Evolutionary conservation across 2,113 vertebrate species (phyloP), one percentile per base, ranked within the genome.

Genomic region (Meriones unguiculatus): DNA sequence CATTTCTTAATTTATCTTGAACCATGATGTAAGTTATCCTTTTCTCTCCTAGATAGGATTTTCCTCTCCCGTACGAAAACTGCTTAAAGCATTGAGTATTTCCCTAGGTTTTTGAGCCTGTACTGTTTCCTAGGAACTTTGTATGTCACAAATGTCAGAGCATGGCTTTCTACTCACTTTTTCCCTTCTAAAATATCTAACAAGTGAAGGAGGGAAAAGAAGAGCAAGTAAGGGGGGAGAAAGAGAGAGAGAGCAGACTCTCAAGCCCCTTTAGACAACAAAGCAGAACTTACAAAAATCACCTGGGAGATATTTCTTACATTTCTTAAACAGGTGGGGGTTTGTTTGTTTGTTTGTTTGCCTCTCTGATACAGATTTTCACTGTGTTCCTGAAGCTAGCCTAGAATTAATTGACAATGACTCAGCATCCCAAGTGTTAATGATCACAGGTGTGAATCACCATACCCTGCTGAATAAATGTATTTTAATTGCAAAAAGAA

Each of bases 51-150:
- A 94, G 24, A 67, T 20, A 78, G 18, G 20, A 86, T 72, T 94
- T 87, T 95, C 85, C 52, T 87, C 52, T 92, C 52, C 57, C n/a
- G 69, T 32, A 77, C 38, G 30, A 87, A 94, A 30, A 67, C 11
- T 72, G 20, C 30, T 30, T 24, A 82, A 95, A 91, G n/a, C 32
- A 89, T 89, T 91, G 62, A 95, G 54, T 17, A 70, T 81, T 93
- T 76, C 22, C 32, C 46, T 20, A 94, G 69, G 3, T 81, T 93
- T 52, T 77, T n/a, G 69, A 59, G 11, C 57, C 87, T 85, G 80
- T 89, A 76, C 17, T 41, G 2, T 38, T 86, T 32, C 72, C 89
- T 90, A 64, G 65, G 32, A 77, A 64, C 52, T 91, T 88, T 96
- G 22, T 76, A 11, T 41, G 81, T 90, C 69, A 59, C 5, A 81